Percentiles rank a stretch among this genome's conserved stretches.
Evolutionary conservation across 2,888 invertebrate species (phyloP).

Genomic region (Hypomecis punctinalis): DNA sequence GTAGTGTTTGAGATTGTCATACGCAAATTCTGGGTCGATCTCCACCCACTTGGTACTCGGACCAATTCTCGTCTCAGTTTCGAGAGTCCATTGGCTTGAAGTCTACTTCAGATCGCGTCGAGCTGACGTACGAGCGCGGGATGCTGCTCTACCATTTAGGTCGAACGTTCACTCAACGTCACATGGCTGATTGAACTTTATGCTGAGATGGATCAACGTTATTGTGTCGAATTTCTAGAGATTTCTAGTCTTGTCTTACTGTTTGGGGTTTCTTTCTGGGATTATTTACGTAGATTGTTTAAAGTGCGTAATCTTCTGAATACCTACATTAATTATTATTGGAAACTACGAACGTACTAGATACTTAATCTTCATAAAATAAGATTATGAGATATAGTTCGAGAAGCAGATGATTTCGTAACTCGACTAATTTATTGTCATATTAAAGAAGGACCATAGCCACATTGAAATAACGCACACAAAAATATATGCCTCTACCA

Average conservation of each 20-base stretch:
- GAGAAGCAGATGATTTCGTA: no score
- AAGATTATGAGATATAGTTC: no score
- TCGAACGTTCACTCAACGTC: conserved; percentile 37
- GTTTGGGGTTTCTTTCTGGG: background rate
- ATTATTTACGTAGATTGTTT: background rate
- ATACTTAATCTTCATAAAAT: no score
- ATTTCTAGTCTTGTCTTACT: background rate
- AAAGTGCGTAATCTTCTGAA: background rate
- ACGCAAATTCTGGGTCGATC: conserved; percentile 38
- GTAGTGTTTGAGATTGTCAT: conserved; percentile 26
- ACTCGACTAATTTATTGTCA: no score
- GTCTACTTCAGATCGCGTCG: conserved; percentile 24
- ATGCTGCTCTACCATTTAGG: conserved; percentile 32
- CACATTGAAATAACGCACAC: no score
- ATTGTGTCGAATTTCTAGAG: background rate
- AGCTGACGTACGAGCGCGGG: conserved; percentile 28
- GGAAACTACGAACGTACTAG: no score
- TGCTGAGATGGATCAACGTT: conserved; percentile 18
- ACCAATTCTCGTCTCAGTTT: conserved; percentile 33
- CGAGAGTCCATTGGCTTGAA: conserved; percentile 38
- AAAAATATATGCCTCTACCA: background rate
- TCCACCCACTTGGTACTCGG: conserved; percentile 42
- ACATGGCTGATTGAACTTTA: conserved; percentile 24
- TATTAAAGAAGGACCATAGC: no score
- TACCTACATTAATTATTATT: no score